Percentiles rank a stretch among this genome's conserved stretches.
Conservation (phyloP, 2,113 vertebrate species). For the Dicaeum eximium region DNA sequence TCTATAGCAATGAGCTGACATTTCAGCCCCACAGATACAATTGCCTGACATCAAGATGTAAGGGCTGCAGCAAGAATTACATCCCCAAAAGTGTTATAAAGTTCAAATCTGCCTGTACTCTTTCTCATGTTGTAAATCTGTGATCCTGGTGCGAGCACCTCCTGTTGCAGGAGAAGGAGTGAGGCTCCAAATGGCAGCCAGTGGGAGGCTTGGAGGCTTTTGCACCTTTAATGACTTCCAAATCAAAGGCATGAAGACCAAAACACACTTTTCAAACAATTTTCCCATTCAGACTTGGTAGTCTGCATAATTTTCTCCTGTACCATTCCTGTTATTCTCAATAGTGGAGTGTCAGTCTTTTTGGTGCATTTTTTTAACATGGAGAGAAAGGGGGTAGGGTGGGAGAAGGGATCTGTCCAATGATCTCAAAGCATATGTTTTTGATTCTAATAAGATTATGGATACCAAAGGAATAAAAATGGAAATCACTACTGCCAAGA, state of each 20-base stretch:
- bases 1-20: conserved; percentile 29
- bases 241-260: conserved; percentile 73
- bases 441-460: conserved; percentile 85
- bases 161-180: conserved; percentile 9
- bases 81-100: conserved; percentile 55
- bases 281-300: conserved; percentile 53
- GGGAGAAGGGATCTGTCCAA: conserved; percentile 74
- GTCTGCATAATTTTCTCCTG: conserved; percentile 60
- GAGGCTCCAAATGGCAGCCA: conserved; percentile 49
- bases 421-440: conserved; percentile 85
- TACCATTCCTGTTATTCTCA: conserved; percentile 58
- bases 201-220: conserved; percentile 51
- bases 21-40: conserved; percentile 1
- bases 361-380: conserved; percentile 54
- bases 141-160: conserved; percentile 23
- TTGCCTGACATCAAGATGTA: conserved; percentile 18
- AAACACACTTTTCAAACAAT: conserved; percentile 55
- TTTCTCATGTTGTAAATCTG: conserved; percentile 21
- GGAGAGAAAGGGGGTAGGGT: conserved; percentile 64
- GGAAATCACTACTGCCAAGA: conserved; percentile 86
- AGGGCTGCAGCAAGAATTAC: conserved; percentile 24
- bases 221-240: conserved; percentile 68
- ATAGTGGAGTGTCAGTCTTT: conserved; percentile 64
- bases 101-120: conserved; percentile 10
- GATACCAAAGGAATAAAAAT: conserved; percentile 88